These are phyloP conservation scores for Silurus lanzhouensis DNA, from an alignment of 2,797 vertebrate species.

Conservation along the genomic window DNA sequence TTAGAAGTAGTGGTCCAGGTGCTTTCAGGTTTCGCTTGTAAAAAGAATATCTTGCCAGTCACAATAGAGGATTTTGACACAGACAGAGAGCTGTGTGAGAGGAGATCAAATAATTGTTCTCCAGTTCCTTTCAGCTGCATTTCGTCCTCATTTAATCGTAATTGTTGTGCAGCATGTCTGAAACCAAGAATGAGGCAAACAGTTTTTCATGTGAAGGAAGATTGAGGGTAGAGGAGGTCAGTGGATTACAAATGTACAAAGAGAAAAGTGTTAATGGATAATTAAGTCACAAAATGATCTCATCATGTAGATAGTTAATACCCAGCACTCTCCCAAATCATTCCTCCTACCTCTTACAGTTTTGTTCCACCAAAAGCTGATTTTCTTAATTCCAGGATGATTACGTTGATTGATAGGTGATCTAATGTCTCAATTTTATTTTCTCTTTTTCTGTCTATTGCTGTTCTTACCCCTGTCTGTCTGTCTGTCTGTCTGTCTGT, in stretches of 20 bases:
- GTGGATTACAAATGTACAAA: neutral
- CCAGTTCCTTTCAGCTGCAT: neutral
- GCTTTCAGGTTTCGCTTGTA: neutral
- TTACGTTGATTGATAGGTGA: neutral
- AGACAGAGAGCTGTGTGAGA: neutral
- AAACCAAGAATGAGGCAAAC: neutral
- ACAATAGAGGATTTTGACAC: neutral
- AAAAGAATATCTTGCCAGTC: neutral
- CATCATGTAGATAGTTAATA: neutral
- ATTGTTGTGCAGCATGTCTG: neutral
- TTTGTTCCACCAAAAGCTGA: neutral
- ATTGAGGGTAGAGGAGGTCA: neutral
- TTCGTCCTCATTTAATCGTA: neutral
- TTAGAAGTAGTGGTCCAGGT: neutral
- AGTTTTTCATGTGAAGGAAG: neutral
- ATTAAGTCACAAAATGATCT: neutral
- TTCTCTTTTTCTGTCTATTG: neutral
- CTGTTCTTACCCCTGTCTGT: neutral
- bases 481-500: neutral
- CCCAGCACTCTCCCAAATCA: too few species aligned
- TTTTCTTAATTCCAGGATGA: neutral
- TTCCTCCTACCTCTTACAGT: too few species aligned
- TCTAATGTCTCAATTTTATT: neutral
- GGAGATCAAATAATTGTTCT: neutral
- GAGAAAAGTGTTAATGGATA: neutral